phyloP scores from a whole-genome alignment of 2,797 vertebrate species.

The Valencia hispanica region DNA sequence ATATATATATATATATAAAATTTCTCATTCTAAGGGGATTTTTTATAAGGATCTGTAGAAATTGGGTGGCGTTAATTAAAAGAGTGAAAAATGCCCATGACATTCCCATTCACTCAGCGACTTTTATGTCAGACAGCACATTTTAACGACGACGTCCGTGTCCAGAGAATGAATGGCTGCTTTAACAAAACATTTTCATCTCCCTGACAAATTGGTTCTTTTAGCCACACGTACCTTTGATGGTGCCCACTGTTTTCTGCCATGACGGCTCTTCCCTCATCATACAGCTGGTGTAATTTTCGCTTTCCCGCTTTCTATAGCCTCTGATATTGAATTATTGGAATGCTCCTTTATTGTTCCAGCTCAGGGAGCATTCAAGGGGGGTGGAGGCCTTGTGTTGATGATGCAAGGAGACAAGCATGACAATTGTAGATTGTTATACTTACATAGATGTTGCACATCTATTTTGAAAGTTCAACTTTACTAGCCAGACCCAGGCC shows the following conservation, averaged over 20 bases:
- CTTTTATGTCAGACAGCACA: constrained; percentile 74
- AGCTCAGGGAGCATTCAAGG: neutral
- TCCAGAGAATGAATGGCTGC: constrained; percentile 69
- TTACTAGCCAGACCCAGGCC: neutral
- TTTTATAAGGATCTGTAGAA: constrained; percentile 6
- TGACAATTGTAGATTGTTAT: too few relatives aligned
- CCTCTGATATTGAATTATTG: constrained; percentile 43
- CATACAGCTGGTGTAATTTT: constrained; percentile 15
- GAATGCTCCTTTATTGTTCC: constrained; percentile 5
- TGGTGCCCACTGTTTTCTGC: constrained; percentile 38
- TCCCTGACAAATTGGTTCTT: constrained; percentile 68
- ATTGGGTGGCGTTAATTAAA: constrained; percentile 61
- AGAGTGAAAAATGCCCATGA: constrained; percentile 70
- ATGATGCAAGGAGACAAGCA: neutral
- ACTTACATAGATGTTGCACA: neutral
- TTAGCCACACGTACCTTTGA: constrained; percentile 46
- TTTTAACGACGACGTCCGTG: constrained; percentile 67
- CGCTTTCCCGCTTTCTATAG: constrained; percentile 42
- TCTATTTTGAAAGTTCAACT: neutral
- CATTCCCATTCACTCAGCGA: constrained; percentile 72
- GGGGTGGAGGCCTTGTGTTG: constrained; percentile 17
- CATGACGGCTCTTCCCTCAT: neutral
- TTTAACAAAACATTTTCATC: constrained; percentile 67
- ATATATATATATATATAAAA: too few relatives aligned
- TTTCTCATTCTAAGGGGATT: neutral